phyloP scores from a whole-genome alignment of 2,888 invertebrate species.

The Branchipolynoe longqiensis region DNA sequence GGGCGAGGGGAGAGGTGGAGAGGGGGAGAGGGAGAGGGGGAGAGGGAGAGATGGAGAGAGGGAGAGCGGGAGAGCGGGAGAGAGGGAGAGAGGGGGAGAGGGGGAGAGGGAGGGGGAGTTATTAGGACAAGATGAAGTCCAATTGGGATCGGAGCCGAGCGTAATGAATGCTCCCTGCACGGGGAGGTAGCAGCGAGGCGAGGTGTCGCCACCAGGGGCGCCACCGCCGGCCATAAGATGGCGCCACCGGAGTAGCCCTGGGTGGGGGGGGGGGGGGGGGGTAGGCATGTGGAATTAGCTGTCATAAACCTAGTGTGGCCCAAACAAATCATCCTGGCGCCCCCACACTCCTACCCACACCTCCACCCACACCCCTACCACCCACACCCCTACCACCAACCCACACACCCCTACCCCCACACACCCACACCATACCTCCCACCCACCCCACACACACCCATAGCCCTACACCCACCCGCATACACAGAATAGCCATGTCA shows the following conservation, averaged over 20 bases:
- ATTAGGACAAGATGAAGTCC: conserved; percentile 10
- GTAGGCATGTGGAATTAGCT: conserved; percentile 49
- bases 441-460: background rate
- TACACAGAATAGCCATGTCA: too few species aligned
- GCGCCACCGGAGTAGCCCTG: conserved; percentile 32
- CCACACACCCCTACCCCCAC: background rate
- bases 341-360: conserved; percentile 1
- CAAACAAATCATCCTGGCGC: conserved; percentile 31
- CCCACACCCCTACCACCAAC: background rate
- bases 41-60: too few species aligned
- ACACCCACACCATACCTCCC: background rate
- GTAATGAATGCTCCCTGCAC: conserved; percentile 28
- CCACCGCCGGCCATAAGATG: background rate
- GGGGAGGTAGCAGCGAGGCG: too few species aligned
- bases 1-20: too few species aligned
- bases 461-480: background rate
- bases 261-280: conserved; percentile 35
- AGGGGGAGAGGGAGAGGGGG: too few species aligned
- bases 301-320: background rate
- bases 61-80: too few species aligned
- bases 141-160: background rate
- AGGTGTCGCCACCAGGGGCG: too few species aligned
- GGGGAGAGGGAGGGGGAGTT: too few species aligned
- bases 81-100: too few species aligned
- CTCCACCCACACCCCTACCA: background rate